Evolutionary conservation across 2,888 invertebrate genomes (phyloP).

Genomic region (Eupsilia transversa): DNA sequence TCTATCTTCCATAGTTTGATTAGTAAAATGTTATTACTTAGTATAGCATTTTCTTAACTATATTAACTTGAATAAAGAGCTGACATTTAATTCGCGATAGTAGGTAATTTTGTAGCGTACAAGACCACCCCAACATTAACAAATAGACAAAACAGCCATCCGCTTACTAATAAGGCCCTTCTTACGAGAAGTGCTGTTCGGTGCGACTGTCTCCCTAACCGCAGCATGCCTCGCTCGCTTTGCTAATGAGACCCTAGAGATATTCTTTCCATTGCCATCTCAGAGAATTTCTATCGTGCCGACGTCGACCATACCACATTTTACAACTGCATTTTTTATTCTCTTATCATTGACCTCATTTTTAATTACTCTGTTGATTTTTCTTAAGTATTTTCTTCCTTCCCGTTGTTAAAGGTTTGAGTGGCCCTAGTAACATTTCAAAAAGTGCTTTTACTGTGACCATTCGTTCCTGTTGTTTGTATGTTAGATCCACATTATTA

Average conservation of each 20-base stretch:
- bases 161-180: conserved; percentile 72
- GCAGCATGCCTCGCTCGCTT: conserved; percentile 75
- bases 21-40: conserved; percentile 39
- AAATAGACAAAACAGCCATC: conserved; percentile 61
- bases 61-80: conserved; percentile 28
- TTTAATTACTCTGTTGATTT: conserved; percentile 62
- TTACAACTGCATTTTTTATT: conserved; percentile 62
- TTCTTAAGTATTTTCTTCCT: conserved; percentile 35
- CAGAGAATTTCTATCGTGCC: conserved; percentile 56
- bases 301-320: conserved; percentile 53
- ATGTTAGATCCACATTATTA: conserved; percentile 30
- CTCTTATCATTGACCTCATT: conserved; percentile 65
- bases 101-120: conserved; percentile 30
- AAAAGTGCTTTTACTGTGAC: conserved; percentile 23
- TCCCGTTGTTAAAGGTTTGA: conserved; percentile 16
- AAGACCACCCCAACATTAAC: conserved; percentile 54
- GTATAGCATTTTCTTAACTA: conserved; percentile 21
- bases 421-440: conserved; percentile 16
- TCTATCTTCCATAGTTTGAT: conserved; percentile 48
- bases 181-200: conserved; percentile 65
- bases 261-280: conserved; percentile 71
- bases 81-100: conserved; percentile 16
- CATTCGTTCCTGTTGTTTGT: conserved; percentile 25
- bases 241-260: conserved; percentile 80
- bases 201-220: conserved; percentile 68